These are phyloP conservation scores for Agrochola litura DNA, from an alignment of 2,888 invertebrate species.

Conservation along the genomic window DNA sequence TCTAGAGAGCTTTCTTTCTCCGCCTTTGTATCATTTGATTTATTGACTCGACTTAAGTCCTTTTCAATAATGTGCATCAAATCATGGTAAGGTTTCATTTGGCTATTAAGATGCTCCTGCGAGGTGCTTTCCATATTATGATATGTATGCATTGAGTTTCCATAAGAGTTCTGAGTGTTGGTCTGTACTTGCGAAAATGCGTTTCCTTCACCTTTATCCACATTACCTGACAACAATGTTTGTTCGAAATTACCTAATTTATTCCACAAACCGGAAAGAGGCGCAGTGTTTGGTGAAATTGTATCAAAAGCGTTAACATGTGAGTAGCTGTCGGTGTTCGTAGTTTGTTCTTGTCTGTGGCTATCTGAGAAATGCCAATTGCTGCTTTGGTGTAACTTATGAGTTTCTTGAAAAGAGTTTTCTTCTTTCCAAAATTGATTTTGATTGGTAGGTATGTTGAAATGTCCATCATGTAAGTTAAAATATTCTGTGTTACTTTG, in stretches of 20 bases:
- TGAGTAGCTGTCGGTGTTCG: slow-evolving; percentile 43
- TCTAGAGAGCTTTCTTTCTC: slow-evolving; percentile 56
- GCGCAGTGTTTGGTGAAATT: slow-evolving; percentile 39
- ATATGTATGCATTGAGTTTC: slow-evolving; percentile 13
- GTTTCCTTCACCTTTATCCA: slow-evolving; percentile 30
- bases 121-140: slow-evolving; percentile 12
- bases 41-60: slow-evolving; percentile 4
- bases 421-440: slow-evolving; percentile 19
- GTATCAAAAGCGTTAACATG: slow-evolving; percentile 28
- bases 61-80: slow-evolving; percentile 16
- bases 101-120: slow-evolving; percentile 24
- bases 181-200: slow-evolving; percentile 24
- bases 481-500: slow-evolving; percentile 30
- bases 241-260: slow-evolving; percentile 69
- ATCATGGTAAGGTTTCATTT: slow-evolving; percentile 27
- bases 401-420: slow-evolving; percentile 34
- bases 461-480: slow-evolving; percentile 16
- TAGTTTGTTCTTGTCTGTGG: slow-evolving; percentile 42
- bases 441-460: slow-evolving; percentile 14
- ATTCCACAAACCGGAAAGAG: slow-evolving; percentile 69
- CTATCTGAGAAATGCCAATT: slow-evolving; percentile 37
- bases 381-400: slow-evolving; percentile 28
- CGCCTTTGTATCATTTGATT: slow-evolving; percentile 22
- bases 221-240: slow-evolving; percentile 18
- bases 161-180: slow-evolving; percentile 34